Evolutionary conservation across 1,140 invertebrate genomes (phyloP), one percentile per base, ranked within the genome.

Genomic region (Cecropterus lyciades): DNA sequence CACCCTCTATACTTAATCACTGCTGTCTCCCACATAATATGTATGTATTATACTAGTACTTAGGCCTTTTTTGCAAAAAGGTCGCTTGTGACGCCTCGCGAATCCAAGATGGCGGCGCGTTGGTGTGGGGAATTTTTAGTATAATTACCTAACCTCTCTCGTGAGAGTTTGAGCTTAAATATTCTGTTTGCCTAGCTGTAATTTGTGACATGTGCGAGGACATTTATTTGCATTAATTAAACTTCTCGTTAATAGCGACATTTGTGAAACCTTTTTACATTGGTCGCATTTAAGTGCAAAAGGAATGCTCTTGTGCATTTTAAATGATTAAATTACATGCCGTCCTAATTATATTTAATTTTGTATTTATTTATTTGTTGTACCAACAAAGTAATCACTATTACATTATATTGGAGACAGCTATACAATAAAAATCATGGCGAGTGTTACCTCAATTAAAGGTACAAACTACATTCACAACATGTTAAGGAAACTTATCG

Each of bases 31-130:
- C 65, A 81, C 79, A 86, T 87, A 88, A 88, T 88, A 87, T 77
- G 75, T 89, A 89, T 82, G 85, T 88, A 86, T 82, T 85, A 85
- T 84, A 84, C 77, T 78, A 72, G 75, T 78, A 83, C 84, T 90
- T 88, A 86, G 79, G 77, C 79, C 80, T 82, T 87, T 89, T 85
- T 83, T 80, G 65, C 72, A 82, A 84, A 81, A 88, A 88, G 77
- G 70, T 77, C 73, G 81, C 73, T 83, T 80, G 85, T 86, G 84
- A 90, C 84, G 87, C 84, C 82, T 88, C 83, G 84, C 85, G 83
- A 73, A 84, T 79, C 66, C 87, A 90, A 90, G 87, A 90, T 90
- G 87, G 85, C 87, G 74, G 72, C 72, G 64, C 77, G 78, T 80
- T 75, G 66, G 75, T 72, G 69, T 59, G 48, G 65, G 65, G 65